These are phyloP conservation scores for Melanotus villosus DNA, from an alignment of 2,888 invertebrate genomes.

Conservation along the genomic window DNA sequence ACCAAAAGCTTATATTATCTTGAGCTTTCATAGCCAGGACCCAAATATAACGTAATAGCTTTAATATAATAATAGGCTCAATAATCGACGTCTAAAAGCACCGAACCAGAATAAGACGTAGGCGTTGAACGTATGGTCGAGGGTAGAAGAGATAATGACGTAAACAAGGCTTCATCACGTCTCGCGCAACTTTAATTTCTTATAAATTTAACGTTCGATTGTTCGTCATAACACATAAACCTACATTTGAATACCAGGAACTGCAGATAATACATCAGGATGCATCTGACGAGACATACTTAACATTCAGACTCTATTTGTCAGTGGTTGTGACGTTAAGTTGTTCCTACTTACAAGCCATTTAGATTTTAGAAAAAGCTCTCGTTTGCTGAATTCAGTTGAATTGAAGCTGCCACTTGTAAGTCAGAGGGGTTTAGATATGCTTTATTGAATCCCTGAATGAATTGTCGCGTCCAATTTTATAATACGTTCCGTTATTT, in stretches of 20 bases:
- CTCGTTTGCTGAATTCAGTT: conserved; percentile 5
- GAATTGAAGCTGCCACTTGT: conserved; percentile 9
- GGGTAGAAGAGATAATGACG: not conserved
- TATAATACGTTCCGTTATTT: no score
- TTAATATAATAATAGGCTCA: not conserved
- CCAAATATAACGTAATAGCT: not conserved
- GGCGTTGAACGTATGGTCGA: not conserved
- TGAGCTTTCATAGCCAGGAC: no score
- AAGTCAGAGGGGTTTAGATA: conserved; percentile 1
- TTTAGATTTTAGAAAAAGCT: conserved; percentile 17
- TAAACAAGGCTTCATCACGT: not conserved
- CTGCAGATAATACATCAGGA: not conserved
- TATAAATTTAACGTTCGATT: not conserved
- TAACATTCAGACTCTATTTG: no score
- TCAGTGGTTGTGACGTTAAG: conserved; percentile 20
- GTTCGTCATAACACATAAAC: not conserved
- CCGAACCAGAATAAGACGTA: no score
- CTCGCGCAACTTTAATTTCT: no score
- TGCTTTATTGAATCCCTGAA: conserved; percentile 6
- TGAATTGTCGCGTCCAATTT: conserved; percentile 13
- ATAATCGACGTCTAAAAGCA: not conserved
- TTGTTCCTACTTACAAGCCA: conserved; percentile 15
- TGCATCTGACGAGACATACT: not conserved
- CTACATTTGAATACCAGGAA: not conserved
- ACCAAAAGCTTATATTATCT: no score